Base-by-base conservation (phyloP, 1,140 invertebrate genomes). In the Ceratosolen fusciceps region DNA sequence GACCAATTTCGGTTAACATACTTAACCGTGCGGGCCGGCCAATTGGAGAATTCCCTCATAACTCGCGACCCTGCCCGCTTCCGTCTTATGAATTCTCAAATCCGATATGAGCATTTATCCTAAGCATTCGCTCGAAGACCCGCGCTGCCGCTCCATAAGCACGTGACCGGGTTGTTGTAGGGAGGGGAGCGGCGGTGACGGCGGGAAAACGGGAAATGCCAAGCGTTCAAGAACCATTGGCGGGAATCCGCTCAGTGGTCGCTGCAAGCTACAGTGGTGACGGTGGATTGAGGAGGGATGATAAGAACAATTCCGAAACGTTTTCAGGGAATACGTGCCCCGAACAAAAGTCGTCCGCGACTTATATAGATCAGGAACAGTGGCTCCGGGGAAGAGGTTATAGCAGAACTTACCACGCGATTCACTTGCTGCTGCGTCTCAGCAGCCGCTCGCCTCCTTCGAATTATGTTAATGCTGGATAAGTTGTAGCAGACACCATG, bases 71-170 rank as follows among this genome's bases (percentile, higher is more conserved):
- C 2, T 8, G 3, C 31, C 60, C n/a, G 1, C 60, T 65, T 65
- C 34, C 60, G 16, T 37, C 60, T 65, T 65, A 65, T 37, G n/a
- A 37, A 65, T 65, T 65, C 58, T 62, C 29, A 34, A 62, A 65
- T 65, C 60, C 19, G 31, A 37, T 65, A 65, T 65, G 37, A 65
- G 60, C 60, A 37, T 65, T 26, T 37, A 65, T 34, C 31, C 19
- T 16, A 1, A 7, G 60, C 2, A 14, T 16, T 37, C 19, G 19
- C 2, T 3, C 56, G 24, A 1, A 60, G 26, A 26, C 24, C 2
- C 58, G 29, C 8, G 58, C 34, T 31, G 19, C 8, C n/a, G 39
- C 12, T 19, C 9, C 10, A 21, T 8, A 52, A 52, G 49, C 49
- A 52, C 19, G 49, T 52, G 4, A n/a, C n/a, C n/a, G n/a, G n/a